Base-by-base conservation (phyloP, 2,888 invertebrate species). In the Toxonevra muliebris region DNA sequence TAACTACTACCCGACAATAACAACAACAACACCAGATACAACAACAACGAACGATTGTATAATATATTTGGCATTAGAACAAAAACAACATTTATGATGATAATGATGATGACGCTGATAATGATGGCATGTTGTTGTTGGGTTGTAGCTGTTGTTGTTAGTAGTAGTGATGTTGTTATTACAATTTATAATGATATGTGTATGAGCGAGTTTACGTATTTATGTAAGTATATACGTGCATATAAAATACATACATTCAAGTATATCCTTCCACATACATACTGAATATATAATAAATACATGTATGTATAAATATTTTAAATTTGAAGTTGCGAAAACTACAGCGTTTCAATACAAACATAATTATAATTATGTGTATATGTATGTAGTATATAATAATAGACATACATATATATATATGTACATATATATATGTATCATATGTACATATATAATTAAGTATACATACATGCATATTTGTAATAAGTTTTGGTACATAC, bases 171-270 rank as follows among this genome's bases (percentile, higher is more conserved):
- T 75, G 77, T 73, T 71, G 69, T 79, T 80, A 80, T 79, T 79
- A 80, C 80, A 79, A 79, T 79, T 79, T 79, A 79, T 79, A 79
- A 79, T 79, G 80, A 80, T 80, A 79, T 79, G 77, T 68, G 65
- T 57, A 61, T 60, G 53, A 65, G 61, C 50, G 54, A 48, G 52
- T 58, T 42, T 53, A 53, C 19, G 55, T 54, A 60, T 54, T 52
- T 19, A 57, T 53, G 17, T 50, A 3, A 50, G 42, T 67, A 7
- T 41, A 60, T 45, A 52, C 55, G 55, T 64, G 40, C 20, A 41
- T 61, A 20, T 60, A 57, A 57, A 57, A 57, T 52, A 60, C 19
- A n/a, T 50, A 64, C 55, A 53, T 12, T 57, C 69, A 5, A 43
- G 69, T 73, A 74, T 74, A 73, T 74, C 69, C 54, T 74, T 45